Evolutionary conservation across 2,888 invertebrate species (phyloP).

Genomic region (Apodemia duryi): DNA sequence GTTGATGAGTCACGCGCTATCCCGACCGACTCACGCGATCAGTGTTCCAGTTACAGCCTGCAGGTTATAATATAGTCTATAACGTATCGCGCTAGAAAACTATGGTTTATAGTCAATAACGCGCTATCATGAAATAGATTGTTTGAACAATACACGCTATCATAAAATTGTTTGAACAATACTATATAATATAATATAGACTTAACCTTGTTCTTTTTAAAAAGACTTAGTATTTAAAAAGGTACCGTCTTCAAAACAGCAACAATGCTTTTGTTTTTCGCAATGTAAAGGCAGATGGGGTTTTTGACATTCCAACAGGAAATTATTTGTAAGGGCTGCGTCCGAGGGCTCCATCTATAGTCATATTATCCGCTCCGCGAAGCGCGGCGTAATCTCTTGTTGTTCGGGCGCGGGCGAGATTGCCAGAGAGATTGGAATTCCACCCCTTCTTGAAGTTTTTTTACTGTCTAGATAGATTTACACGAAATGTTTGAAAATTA

Average conservation of each 20-base stretch:
- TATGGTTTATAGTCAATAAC: too few species aligned
- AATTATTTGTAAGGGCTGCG: constrained; percentile 1
- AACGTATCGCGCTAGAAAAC: too few species aligned
- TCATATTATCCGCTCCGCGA: constrained; percentile 26
- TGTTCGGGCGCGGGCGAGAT: neutral
- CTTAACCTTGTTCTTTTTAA: neutral
- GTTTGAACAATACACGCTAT: too few species aligned
- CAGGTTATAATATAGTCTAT: too few species aligned
- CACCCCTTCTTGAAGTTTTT: neutral
- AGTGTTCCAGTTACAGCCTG: too few species aligned
- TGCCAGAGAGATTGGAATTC: constrained; percentile 5
- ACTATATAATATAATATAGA: too few species aligned
- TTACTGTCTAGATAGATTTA: too few species aligned
- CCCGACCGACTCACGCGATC: too few species aligned
- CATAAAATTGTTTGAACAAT: too few species aligned
- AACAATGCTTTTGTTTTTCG: constrained; percentile 1
- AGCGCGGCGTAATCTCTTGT: constrained; percentile 28
- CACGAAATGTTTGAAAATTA: too few species aligned
- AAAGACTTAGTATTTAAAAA: neutral
- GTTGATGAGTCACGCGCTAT: too few species aligned
- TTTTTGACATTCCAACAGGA: constrained; percentile 9
- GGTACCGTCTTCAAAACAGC: neutral
- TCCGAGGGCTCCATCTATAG: constrained; percentile 22
- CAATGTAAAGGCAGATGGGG: neutral
- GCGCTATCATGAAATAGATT: too few species aligned